These are phyloP conservation scores for Brienomyrus brachyistius DNA, from an alignment of 2,113 vertebrate genomes.

Conservation along the genomic window DNA sequence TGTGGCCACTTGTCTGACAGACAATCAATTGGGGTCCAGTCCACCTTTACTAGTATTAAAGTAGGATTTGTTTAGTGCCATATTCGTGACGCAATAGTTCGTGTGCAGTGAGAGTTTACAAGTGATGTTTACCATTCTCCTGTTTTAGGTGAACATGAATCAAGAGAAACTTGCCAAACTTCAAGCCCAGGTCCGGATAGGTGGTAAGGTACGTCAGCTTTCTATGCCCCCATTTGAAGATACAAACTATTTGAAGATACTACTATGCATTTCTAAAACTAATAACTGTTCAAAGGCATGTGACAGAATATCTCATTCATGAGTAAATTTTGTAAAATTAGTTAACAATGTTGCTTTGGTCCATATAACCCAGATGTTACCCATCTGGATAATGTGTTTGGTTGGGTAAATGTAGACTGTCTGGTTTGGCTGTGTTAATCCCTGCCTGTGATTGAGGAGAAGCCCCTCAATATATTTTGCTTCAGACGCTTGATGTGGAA, in stretches of 20 bases:
- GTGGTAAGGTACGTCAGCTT: conserved; percentile 81
- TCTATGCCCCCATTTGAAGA: neutral
- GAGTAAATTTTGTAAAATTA: neutral
- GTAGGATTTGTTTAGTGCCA: neutral
- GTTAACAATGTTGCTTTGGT: neutral
- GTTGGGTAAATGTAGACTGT: neutral
- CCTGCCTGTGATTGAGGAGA: neutral
- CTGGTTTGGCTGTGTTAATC: neutral
- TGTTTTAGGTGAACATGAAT: conserved; percentile 73
- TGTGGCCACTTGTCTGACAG: neutral
- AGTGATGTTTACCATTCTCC: neutral
- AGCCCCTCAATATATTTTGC: neutral
- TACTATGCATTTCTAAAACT: neutral
- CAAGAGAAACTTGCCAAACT: conserved; percentile 97
- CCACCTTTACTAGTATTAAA: neutral
- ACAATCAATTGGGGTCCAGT: neutral
- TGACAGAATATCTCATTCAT: neutral
- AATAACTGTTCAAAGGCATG: neutral
- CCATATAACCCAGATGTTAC: neutral
- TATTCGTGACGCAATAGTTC: neutral
- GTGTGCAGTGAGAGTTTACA: neutral
- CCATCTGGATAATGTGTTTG: neutral
- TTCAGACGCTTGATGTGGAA: conserved; percentile 28
- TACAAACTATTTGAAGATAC: neutral
- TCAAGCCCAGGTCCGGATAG: conserved; percentile 98